Evolutionary conservation across 2,888 invertebrate species (phyloP).

Genomic region (Tenthredo livida): DNA sequence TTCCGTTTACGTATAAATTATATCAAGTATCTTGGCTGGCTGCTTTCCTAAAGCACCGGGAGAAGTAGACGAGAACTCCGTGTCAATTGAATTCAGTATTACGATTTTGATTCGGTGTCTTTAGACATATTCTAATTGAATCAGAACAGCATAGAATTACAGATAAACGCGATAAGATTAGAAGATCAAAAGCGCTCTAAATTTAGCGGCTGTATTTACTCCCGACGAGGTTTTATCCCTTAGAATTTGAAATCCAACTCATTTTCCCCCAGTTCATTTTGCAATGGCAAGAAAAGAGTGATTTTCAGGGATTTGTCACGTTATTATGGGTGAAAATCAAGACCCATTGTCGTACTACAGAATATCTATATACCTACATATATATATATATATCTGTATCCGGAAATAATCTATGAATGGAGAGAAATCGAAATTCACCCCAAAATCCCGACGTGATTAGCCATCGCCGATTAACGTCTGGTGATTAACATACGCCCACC

Average conservation of each 20-base stretch:
- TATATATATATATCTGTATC: not conserved
- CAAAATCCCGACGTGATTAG: not conserved
- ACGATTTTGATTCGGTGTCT: not conserved
- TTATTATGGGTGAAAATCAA: slow-evolving; percentile 21
- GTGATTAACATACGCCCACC: slow-evolving; percentile 42
- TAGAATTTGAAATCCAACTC: not conserved
- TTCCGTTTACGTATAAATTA: too few relatives aligned
- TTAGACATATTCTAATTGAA: slow-evolving; percentile 5
- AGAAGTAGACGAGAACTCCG: too few relatives aligned
- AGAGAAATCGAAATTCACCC: not conserved
- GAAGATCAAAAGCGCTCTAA: not conserved
- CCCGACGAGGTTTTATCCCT: not conserved
- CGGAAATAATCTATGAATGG: slow-evolving; percentile 47
- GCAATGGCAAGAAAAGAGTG: not conserved
- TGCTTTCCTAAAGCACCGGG: too few relatives aligned
- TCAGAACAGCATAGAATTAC: not conserved
- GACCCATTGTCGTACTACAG: not conserved
- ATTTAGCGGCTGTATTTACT: not conserved
- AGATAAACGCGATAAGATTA: not conserved
- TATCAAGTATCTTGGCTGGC: too few relatives aligned
- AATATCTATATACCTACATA: not conserved
- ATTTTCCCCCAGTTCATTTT: not conserved
- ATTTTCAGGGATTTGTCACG: slow-evolving; percentile 26
- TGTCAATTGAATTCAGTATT: slow-evolving; percentile 17
- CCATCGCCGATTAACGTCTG: slow-evolving; percentile 20